Conservation (phyloP, 2,797 vertebrate species). For the Rhincodon typus region DNA sequence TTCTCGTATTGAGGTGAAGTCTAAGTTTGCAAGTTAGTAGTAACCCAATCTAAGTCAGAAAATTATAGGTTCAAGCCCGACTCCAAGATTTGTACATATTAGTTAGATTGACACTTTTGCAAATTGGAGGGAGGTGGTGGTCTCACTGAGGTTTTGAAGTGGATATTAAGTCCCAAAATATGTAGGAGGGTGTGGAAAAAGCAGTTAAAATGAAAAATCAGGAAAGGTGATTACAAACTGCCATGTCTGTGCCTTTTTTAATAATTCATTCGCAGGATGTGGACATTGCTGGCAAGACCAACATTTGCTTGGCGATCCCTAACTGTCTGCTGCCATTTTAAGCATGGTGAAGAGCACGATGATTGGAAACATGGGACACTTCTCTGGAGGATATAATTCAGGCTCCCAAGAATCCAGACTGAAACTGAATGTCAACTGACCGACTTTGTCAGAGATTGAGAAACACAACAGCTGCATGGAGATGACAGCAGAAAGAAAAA, state of each 20-base stretch:
- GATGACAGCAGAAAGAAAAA: background rate
- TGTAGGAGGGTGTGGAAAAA: background rate
- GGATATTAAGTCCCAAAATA: background rate
- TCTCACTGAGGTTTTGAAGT: background rate
- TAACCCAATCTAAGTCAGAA: background rate
- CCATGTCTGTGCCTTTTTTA: background rate
- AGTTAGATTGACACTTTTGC: background rate
- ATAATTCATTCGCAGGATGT: too few species aligned
- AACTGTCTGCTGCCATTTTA: background rate
- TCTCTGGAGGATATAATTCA: background rate
- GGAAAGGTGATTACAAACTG: background rate
- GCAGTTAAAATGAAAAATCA: background rate
- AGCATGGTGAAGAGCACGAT: too few species aligned
- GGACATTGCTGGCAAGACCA: too few species aligned
- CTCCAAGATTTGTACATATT: background rate
- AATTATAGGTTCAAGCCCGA: background rate
- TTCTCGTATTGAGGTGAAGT: background rate
- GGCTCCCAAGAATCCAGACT: background rate
- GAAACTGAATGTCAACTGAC: background rate
- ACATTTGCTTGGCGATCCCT: too few species aligned
- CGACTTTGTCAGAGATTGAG: background rate
- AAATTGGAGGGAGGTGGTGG: background rate
- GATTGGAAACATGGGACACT: background rate
- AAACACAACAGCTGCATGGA: background rate
- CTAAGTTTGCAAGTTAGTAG: background rate